Base-by-base conservation (phyloP, 2,888 invertebrate genomes). In the Tuberolachnus salignus region DNA sequence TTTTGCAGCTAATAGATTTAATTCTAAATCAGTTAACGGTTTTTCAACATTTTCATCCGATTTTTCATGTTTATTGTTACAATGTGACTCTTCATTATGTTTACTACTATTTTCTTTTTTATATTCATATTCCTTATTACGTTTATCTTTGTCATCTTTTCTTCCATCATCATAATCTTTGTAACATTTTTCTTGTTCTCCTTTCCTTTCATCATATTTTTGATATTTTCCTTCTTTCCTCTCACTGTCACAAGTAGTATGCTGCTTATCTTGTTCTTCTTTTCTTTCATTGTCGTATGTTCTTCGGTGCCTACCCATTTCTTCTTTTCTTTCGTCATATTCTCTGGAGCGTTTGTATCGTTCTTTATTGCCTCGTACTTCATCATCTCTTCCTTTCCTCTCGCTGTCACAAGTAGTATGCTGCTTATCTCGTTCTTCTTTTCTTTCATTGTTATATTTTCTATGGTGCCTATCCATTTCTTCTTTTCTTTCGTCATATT, bases 1-100 rank as follows among this genome's bases (percentile, higher is more conserved):
- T 87, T 93, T 95, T 1, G 97, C 95, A 57, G 92, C 95, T 59
- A 99, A 85, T 83, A 92, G 91, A 86, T 98, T 99, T 89, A 96
- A 90, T 85, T 98, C 93, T 82, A 91, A 91, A 86, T 94, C 92
- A 63, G 91, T 90, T 21, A 93, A 85, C 83, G 88, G 88, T 46
- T 70, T 75, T 16, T 53, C 51, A 21, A 13, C 4, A 44, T 21
- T 44, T 64, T 21, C n/a, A 23, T 53, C n/a, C n/a, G n/a, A n/a
- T n/a, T n/a, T n/a, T n/a, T n/a, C n/a, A 42, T 51, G 34, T 51
- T 44, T 64, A 42, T 74, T n/a, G n/a, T 61, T 21, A 70, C 34
- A 34, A 6, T 34, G 34, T n/a, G 70, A 55, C 4, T 44, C 21
- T 55, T n/a, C 55, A 19, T 16, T 11, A 55, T 55, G 1, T 44